Evolutionary conservation across 2,888 invertebrate genomes (phyloP), one percentile per base, ranked within the genome.

Genomic region (Catocala nupta): DNA sequence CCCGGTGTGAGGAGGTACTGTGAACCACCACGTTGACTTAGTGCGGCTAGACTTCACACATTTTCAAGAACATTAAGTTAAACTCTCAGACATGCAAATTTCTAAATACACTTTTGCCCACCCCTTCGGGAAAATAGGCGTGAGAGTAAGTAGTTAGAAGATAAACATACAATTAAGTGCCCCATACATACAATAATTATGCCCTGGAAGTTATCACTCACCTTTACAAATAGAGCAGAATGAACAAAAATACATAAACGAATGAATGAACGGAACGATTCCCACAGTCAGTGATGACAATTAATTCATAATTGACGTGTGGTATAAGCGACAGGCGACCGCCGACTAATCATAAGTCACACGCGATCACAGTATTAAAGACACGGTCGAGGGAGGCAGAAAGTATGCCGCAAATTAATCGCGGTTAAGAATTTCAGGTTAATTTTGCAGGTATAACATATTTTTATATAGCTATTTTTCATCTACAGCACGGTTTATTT

Each of bases 261-360:
- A 61, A 64, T 75, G 62, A 65, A 65, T 61, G 65, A 63, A 51
- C 65, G 36, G 65, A 72, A 77, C 63, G 55, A 70, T 81, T 85
- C 85, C 78, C 82, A 85, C 71, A 71, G 71, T 69, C 67, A 77
- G 47, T 73, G 75, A 81, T 75, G 58, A 61, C 78, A 78, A 82
- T 83, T 83, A 80, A 82, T 80, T 80, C 58, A 70, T 79, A 74
- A 80, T 78, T 70, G 70, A 57, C 42, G 67, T 66, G 70, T 75
- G 79, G 78, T 63, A 47, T 71, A 77, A 77, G 72, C 54, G 43
- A 64, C 60, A 51, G 66, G 70, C 71, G 71, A 33, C 16, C 48
- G 44, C 50, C 12, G 47, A 45, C 42, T 68, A 67, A 77, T 70
- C 47, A 68, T 54, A 53, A 66, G n/a, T 10, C 47, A 62, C 77